Evolutionary conservation across 2,113 vertebrate species (phyloP).

Genomic region (Sinocyclocheilus rhinocerous): DNA sequence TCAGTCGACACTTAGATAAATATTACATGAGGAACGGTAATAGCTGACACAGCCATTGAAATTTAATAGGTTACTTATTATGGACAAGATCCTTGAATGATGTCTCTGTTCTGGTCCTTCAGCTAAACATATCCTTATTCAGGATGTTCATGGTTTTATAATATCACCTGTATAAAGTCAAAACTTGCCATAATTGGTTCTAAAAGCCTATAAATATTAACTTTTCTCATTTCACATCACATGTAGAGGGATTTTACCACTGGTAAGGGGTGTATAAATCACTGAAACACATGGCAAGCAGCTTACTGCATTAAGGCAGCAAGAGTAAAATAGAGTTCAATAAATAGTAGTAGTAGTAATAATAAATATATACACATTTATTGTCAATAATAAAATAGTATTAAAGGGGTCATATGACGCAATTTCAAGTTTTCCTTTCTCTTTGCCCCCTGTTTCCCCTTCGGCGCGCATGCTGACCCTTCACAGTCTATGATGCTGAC

Average conservation of each 20-base stretch:
- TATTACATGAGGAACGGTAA: conserved; percentile 55
- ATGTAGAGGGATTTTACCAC: background rate
- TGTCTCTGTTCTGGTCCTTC: conserved; percentile 18
- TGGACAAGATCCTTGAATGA: conserved; percentile 23
- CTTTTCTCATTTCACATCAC: background rate
- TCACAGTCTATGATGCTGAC: too few relatives aligned
- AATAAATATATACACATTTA: background rate
- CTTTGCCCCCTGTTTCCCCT: too few relatives aligned
- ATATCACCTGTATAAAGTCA: conserved; percentile 5
- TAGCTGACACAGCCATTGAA: conserved; percentile 46
- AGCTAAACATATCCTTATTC: conserved; percentile 34
- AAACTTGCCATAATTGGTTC: background rate
- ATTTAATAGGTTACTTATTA: conserved; percentile 49
- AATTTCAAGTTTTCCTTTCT: too few relatives aligned
- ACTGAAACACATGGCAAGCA: background rate
- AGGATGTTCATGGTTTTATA: conserved; percentile 41
- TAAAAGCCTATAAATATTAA: conserved; percentile 8
- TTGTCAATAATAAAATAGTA: background rate
- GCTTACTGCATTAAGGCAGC: background rate
- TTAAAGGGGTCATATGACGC: background rate
- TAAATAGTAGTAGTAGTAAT: background rate
- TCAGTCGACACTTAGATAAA: conserved; percentile 42
- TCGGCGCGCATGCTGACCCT: too few relatives aligned
- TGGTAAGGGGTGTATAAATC: background rate
- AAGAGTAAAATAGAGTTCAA: background rate